phyloP scores from a whole-genome alignment of 2,113 vertebrate species.

The Nesogale talazaci region DNA sequence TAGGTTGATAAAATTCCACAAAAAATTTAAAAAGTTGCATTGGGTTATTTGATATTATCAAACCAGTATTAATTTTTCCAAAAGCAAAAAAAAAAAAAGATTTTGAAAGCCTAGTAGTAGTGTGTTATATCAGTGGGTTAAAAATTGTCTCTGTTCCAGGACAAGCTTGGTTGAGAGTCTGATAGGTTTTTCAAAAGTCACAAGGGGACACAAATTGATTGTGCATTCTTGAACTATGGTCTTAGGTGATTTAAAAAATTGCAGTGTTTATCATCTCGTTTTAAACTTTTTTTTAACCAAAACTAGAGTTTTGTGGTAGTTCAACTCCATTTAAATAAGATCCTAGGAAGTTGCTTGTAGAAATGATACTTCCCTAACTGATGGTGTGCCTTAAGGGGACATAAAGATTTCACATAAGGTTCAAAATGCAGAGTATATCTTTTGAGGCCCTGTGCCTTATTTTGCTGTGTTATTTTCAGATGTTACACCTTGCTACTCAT shows the following conservation, averaged over 20 bases:
- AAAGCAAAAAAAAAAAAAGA: neutral
- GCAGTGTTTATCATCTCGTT: neutral
- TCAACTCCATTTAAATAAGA: neutral
- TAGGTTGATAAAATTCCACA: slow-evolving; percentile 53
- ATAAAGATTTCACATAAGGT: too few relatives aligned
- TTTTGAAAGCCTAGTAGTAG: neutral
- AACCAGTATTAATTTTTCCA: neutral
- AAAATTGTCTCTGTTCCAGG: neutral
- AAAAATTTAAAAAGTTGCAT: slow-evolving; percentile 17
- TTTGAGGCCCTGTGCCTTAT: neutral
- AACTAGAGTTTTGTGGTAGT: neutral
- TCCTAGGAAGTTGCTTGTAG: neutral
- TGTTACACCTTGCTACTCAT: neutral
- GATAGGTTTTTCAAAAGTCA: neutral
- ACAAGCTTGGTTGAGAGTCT: neutral
- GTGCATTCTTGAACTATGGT: slow-evolving; percentile 14
- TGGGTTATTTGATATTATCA: slow-evolving; percentile 1
- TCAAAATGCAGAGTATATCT: neutral
- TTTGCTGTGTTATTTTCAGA: neutral
- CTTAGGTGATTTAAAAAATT: neutral
- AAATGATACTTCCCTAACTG: too few relatives aligned
- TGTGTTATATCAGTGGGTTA: neutral
- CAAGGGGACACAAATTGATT: neutral
- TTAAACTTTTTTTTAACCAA: neutral
- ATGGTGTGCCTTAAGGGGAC: too few relatives aligned